Evolutionary conservation across 2,888 invertebrate genomes (phyloP).

Genomic region (Lasioglossum calceatum): DNA sequence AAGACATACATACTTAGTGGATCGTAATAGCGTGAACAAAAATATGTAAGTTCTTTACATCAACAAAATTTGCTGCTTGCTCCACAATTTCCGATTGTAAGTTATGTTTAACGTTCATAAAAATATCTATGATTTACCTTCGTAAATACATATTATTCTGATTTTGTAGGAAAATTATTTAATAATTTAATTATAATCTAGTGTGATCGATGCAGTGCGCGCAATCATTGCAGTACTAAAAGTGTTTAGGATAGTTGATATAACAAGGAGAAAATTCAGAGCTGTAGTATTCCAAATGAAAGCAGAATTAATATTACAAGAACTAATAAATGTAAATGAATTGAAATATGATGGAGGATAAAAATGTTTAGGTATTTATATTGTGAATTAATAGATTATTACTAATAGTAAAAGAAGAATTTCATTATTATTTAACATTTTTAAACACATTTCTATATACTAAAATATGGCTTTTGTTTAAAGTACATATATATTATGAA

Average conservation of each 20-base stretch:
- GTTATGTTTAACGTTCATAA: constrained; percentile 7
- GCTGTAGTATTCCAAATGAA: not conserved
- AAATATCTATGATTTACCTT: not conserved
- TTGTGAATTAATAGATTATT: not conserved
- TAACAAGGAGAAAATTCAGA: constrained; percentile 5
- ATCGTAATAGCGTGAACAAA: not conserved
- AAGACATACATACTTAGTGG: not conserved
- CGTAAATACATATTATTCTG: not conserved
- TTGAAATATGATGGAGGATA: not conserved
- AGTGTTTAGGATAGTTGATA: not conserved
- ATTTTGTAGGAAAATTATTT: constrained; percentile 38
- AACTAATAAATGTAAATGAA: not conserved
- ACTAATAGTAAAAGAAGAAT: not conserved
- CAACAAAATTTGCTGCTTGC: not conserved
- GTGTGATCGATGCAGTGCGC: constrained; percentile 4
- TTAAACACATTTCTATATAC: not conserved
- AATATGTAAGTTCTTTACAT: not conserved
- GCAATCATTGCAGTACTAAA: constrained; percentile 20
- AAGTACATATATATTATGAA: not conserved
- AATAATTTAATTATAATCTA: constrained; percentile 13
- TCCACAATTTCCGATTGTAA: constrained; percentile 25
- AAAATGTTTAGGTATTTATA: not conserved
- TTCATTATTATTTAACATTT: not conserved
- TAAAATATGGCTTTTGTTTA: not conserved
- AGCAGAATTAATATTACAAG: not conserved